phyloP scores from a whole-genome alignment of 2,888 invertebrate species.

The Sesia bembeciformis region DNA sequence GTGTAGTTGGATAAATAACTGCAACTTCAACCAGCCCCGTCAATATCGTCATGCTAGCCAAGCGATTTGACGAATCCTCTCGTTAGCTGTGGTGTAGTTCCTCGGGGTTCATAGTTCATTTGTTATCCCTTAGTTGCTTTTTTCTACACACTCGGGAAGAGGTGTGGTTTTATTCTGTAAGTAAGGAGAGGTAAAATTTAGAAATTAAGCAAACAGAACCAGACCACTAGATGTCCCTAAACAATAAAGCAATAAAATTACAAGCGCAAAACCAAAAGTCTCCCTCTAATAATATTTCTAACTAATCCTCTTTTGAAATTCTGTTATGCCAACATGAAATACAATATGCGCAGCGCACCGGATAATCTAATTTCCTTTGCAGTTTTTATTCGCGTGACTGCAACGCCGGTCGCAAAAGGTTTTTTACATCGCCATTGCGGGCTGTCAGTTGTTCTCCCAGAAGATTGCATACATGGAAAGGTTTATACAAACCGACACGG shows the following conservation, averaged over 20 bases:
- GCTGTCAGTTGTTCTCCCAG: constrained; percentile 26
- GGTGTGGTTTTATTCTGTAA: no score
- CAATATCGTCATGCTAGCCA: no score
- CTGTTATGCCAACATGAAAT: constrained; percentile 17
- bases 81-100: no score
- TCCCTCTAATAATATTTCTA: neutral
- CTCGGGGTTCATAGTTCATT: no score
- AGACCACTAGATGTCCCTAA: no score
- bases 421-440: constrained; percentile 24
- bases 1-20: no score
- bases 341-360: constrained; percentile 16
- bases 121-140: no score
- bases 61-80: no score
- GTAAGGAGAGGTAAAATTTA: no score
- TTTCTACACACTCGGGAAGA: no score
- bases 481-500: constrained; percentile 31
- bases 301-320: neutral
- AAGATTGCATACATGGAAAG: constrained; percentile 37
- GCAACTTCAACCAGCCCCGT: no score
- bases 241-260: neutral
- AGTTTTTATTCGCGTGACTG: neutral
- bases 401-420: constrained; percentile 12
- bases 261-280: neutral
- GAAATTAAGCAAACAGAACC: no score
- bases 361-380: constrained; percentile 28